Conservation (phyloP, 2,888 invertebrate genomes). For the Zygogramma bicolorata region DNA sequence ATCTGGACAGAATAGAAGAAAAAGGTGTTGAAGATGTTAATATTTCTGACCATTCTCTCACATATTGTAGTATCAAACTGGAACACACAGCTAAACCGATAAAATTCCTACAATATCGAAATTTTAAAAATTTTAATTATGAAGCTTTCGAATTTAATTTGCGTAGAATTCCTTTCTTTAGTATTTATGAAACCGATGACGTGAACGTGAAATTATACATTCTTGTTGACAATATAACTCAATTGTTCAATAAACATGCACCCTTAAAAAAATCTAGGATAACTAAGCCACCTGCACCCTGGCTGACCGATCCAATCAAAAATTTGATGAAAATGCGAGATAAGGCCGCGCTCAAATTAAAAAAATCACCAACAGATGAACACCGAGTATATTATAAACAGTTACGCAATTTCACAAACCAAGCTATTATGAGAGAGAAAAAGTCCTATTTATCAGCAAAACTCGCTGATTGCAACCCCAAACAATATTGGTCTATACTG, state of each 20-base stretch:
- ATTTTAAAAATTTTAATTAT: constrained; percentile 4
- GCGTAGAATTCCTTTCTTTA: background rate
- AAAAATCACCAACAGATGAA: background rate
- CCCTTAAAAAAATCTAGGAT: background rate
- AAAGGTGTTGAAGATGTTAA: background rate
- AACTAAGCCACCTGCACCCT: background rate
- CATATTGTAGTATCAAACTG: background rate
- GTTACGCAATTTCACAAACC: background rate
- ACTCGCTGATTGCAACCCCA: background rate
- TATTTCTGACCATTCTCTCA: background rate
- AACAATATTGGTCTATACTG: background rate
- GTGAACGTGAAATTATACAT: background rate
- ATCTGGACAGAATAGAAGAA: background rate
- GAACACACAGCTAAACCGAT: background rate
- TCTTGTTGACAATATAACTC: background rate
- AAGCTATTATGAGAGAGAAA: background rate
- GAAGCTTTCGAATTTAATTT: background rate
- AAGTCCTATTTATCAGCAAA: background rate
- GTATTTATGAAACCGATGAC: background rate
- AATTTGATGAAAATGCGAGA: background rate
- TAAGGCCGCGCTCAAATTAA: background rate
- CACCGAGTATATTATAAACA: background rate
- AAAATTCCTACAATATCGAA: background rate
- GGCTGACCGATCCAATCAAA: background rate
- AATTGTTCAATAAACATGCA: background rate